Conservation (phyloP, 2,797 vertebrate genomes). For the Tadarida brasiliensis region DNA sequence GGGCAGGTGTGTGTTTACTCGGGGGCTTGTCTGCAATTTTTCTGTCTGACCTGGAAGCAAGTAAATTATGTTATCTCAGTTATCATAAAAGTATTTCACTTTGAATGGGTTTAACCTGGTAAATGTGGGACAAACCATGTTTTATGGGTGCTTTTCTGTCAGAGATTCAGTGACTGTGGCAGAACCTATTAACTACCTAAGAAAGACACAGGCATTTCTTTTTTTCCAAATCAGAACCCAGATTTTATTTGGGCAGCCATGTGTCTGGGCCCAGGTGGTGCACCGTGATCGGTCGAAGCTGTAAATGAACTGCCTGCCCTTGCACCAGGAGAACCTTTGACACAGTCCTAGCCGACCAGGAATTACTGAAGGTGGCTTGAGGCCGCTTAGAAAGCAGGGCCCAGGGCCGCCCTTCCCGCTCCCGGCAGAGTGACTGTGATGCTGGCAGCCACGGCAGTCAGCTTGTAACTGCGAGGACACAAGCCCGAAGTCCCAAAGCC, state of each 20-base stretch:
- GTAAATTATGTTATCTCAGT: not conserved
- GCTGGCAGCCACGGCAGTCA: not conserved
- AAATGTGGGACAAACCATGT: not conserved
- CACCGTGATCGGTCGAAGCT: not conserved
- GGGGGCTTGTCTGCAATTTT: not conserved
- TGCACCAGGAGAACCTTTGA: not conserved
- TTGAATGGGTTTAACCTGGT: not conserved
- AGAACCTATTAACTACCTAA: not conserved
- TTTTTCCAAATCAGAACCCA: not conserved
- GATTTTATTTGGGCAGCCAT: not conserved
- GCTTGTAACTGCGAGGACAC: not conserved
- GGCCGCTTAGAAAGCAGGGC: not conserved
- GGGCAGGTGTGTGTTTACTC: not conserved
- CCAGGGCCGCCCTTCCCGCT: not conserved
- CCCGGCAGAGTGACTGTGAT: not conserved
- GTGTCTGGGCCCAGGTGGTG: not conserved
- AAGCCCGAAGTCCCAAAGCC: not conserved
- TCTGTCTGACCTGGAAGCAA: not conserved
- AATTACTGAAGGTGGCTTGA: not conserved
- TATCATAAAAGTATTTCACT: not conserved
- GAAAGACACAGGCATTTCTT: not conserved
- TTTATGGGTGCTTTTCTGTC: not conserved
- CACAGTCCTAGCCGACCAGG: not conserved
- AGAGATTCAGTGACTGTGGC: not conserved
- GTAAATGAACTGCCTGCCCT: not conserved